These are phyloP conservation scores for Molanna angustata DNA, from an alignment of 2,888 invertebrate genomes.

Conservation along the genomic window DNA sequence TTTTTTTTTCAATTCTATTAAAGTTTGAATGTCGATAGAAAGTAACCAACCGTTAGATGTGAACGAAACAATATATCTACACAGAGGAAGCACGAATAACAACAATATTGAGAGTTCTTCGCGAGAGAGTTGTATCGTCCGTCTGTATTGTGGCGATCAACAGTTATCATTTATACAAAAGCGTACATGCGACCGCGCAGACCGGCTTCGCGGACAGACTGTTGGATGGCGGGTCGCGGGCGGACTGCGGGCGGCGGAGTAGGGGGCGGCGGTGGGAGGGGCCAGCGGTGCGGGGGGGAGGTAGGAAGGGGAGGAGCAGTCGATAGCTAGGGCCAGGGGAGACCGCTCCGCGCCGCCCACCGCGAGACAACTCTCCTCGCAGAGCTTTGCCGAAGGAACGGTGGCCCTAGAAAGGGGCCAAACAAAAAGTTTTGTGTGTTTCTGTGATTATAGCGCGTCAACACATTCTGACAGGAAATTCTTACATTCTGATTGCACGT, in stretches of 20 bases:
- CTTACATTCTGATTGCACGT: too few relatives aligned
- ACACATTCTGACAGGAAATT: too few relatives aligned
- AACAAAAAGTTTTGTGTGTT: too few relatives aligned
- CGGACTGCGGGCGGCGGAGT: conserved; percentile 41
- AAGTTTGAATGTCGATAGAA: too few relatives aligned
- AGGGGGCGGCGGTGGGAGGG: conserved; percentile 41
- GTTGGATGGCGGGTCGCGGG: conserved; percentile 40
- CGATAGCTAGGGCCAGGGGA: conserved; percentile 3
- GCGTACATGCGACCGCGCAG: conserved; percentile 31
- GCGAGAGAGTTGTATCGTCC: not conserved
- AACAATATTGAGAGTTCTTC: too few relatives aligned
- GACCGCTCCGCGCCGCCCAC: not conserved
- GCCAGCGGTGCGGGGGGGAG: conserved; percentile 37
- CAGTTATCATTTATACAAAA: too few relatives aligned
- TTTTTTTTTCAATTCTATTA: too few relatives aligned
- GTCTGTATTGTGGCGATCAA: not conserved
- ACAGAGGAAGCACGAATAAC: too few relatives aligned
- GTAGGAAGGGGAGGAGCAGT: conserved; percentile 4
- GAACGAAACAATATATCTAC: too few relatives aligned
- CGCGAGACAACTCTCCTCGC: not conserved
- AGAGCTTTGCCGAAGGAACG: not conserved
- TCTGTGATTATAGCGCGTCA: too few relatives aligned
- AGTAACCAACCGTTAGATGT: too few relatives aligned
- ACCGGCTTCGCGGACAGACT: conserved; percentile 36
- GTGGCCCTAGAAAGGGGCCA: too few relatives aligned